Conservation (phyloP, 2,797 vertebrate genomes). For the Botia kubotai region DNA sequence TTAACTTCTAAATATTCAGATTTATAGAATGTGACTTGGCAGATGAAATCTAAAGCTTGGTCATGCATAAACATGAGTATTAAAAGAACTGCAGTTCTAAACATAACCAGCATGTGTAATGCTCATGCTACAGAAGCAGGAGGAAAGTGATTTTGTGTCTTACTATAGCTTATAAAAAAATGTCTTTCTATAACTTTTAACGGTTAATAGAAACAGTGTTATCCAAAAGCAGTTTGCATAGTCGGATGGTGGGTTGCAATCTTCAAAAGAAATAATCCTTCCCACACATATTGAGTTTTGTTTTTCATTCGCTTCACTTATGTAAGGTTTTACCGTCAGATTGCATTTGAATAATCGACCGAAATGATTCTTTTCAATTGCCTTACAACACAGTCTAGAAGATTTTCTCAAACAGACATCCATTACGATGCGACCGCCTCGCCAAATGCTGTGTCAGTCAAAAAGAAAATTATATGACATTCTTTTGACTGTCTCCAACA, state of each 20-base stretch:
- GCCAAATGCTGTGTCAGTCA: constrained; percentile 31
- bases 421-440: constrained; percentile 16
- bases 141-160: constrained; percentile 61
- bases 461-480: constrained; percentile 24
- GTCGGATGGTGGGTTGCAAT: constrained; percentile 47
- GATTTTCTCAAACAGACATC: constrained; percentile 23
- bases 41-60: constrained; percentile 57
- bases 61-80: constrained; percentile 74
- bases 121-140: constrained; percentile 17
- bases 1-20: constrained; percentile 59
- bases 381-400: constrained; percentile 25
- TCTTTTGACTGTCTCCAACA: neutral
- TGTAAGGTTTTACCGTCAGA: constrained; percentile 58
- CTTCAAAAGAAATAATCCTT: constrained; percentile 55
- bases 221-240: constrained; percentile 57
- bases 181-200: constrained; percentile 60
- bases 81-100: constrained; percentile 45
- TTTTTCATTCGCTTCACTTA: constrained; percentile 41
- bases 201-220: constrained; percentile 54
- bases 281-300: constrained; percentile 57
- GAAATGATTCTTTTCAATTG: constrained; percentile 30
- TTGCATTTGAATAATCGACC: constrained; percentile 50
- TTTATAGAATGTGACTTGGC: constrained; percentile 48
- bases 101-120: constrained; percentile 25
- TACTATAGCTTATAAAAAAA: constrained; percentile 64